These are phyloP conservation scores for Sitophilus oryzae DNA, from an alignment of 1,140 invertebrate genomes.

Conservation along the genomic window DNA sequence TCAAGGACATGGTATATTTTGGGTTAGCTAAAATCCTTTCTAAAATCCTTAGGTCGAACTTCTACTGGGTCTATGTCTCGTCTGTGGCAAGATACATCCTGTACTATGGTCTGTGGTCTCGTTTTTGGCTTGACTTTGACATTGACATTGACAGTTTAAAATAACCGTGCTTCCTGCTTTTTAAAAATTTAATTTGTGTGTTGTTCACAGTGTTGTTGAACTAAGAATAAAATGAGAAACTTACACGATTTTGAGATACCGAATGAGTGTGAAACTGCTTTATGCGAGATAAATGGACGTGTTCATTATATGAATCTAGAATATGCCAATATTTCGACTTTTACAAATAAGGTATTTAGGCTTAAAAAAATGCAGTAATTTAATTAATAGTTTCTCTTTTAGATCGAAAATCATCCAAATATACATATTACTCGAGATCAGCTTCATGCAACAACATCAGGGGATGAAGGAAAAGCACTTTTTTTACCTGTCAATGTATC, in stretches of 20 bases:
- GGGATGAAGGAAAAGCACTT: conserved; percentile 39
- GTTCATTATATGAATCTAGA: conserved; percentile 34
- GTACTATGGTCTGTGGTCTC: no score
- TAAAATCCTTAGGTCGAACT: no score
- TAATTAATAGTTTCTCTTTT: conserved; percentile 16
- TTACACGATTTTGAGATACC: conserved; percentile 33
- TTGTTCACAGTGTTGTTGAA: no score
- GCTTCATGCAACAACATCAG: conserved; percentile 32
- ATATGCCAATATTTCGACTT: conserved; percentile 35
- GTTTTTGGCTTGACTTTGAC: no score
- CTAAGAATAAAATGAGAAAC: conserved; percentile 30
- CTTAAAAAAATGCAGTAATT: background rate
- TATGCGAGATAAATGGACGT: conserved; percentile 42
- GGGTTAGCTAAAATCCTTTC: no score
- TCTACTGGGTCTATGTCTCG: no score
- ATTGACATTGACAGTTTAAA: no score
- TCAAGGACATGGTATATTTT: no score
- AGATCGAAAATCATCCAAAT: conserved; percentile 40
- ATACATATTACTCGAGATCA: conserved; percentile 40
- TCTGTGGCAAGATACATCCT: no score
- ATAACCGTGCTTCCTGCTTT: no score
- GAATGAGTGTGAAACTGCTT: conserved; percentile 30
- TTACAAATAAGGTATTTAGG: conserved; percentile 37
- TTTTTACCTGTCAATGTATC: conserved; percentile 46
- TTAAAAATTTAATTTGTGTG: no score